Evolutionary conservation across 2,888 invertebrate species (phyloP), one percentile per base, ranked within the genome.

Genomic region (Harmothoe impar): DNA sequence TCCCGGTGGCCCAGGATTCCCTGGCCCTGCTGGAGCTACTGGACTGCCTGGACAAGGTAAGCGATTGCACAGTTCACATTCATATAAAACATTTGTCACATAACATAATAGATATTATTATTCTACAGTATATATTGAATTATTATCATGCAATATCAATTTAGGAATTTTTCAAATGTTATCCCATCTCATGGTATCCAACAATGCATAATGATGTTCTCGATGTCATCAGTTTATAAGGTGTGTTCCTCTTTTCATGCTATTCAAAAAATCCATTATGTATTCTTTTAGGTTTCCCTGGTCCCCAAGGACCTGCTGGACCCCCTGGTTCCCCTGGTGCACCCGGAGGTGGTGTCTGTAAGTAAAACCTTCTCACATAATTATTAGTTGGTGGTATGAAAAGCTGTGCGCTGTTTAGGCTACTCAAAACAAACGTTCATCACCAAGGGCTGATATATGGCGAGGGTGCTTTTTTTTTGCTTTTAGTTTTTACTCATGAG

Each of bases 41-140:
- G 91, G 91, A n/a, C n/a, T 17, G 0, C 89, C 72, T 78, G 91
- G 86, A 86, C 35, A 17, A 23, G 81, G 81, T 81, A 81, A 12
- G 81, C 0, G 10, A 12, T 33, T 81, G 77, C n/a, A n/a, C 62
- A 62, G 62, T 15, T 62, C 3, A n/a, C n/a, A 62, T 62, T 1
- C 7, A 62, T 5, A 62, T 7, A 52, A 52, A 52, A 52, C 17
- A 15, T 17, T 52, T 52, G 17, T 52, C 10, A 52, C 54, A 52
- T 52, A 52, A 52, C 54, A n/a, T n/a, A n/a, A n/a, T n/a, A n/a
- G n/a, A n/a, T n/a, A n/a, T n/a, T n/a, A n/a, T n/a, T n/a, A n/a
- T n/a, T n/a, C n/a, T n/a, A n/a, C n/a, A n/a, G n/a, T n/a, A n/a
- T n/a, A n/a, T n/a, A n/a, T n/a, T n/a, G n/a, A n/a, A n/a, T n/a